Base-by-base conservation (phyloP, 2,888 invertebrate species). In the Lingula anatina region DNA sequence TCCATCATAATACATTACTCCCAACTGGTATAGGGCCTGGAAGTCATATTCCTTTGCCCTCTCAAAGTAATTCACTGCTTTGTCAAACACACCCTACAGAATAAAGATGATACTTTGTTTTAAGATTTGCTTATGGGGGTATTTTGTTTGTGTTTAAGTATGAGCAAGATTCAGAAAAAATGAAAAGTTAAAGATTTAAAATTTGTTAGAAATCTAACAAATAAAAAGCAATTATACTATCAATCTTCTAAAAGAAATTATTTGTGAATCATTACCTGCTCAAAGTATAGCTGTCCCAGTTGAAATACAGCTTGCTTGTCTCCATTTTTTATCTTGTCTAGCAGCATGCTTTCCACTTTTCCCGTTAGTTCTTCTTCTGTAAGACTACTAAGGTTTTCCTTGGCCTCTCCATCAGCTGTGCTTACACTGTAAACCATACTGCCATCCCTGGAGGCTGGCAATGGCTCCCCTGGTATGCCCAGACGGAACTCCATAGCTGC, bases 1-100 rank as follows among this genome's bases (percentile, higher is more conserved):
- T 9, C 75, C 75, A 60, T 77, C 76, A 59, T 71, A 77, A 48
- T 64, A 48, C 61, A 77, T 75, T 5, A 73, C 66, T 3, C 65
- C 70, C 25, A 73, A 58, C 62, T 75, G 74, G 50, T 66, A 77
- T 47, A 67, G 50, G 21, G 73, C 68, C 57, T 75, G 75, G 47
- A 57, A 64, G 58, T 66, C 64, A 25, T 68, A 68, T n/a, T 55
- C 45, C 7, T 47, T 46, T 5, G 68, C 66, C 38, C 65, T 54
- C 51, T 75, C 71, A 62, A 76, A 76, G 43, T 69, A 71, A 3
- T 56, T 53, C 28, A 55, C 42, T 1, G 75, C 72, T 53, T 75
- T 71, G 12, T 67, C 66, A 57, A 62, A 72, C 15, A 63, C 36
- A 25, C 60, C 65, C 76, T 77, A 56, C 15, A 65, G 54, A 24